Base-by-base conservation (phyloP, 2,113 vertebrate species). In the Thunnus maccoyii region DNA sequence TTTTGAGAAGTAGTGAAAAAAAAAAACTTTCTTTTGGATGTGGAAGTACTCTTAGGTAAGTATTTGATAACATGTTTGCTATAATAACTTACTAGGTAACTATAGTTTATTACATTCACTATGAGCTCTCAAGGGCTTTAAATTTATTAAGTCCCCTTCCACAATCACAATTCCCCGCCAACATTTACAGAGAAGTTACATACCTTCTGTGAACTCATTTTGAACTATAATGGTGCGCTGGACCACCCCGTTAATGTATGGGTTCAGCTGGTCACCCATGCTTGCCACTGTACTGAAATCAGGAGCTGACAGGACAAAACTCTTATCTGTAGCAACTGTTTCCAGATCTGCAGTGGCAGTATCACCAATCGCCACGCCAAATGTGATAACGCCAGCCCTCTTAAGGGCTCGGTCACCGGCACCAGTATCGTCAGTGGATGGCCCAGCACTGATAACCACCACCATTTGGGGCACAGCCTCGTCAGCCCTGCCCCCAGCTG, bases 141-240 rank as follows among this genome's bases (percentile, higher is more conserved):
- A 1, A 30, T 64, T 47, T 46, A 55, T 36, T 5, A 41, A 63
- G 30, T 52, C n/a, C 62, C 73, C 48, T 72, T 87, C 51, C 54
- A 82, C 18, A 75, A 83, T 66, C 52, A 75, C 20, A 87, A 32
- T 72, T 36, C 32, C 62, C 76, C 51, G 22, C 54, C 74, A 85
- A 75, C 64, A 73, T 73, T 80, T 85, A 76, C 83, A 85, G 79
- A 91, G 76, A 87, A 68, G 86, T 88, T 97, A 99, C 98, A 91
- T 99, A 99, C 98, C 98, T 99, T 99, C 95, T 66, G 95, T 96
- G 93, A 97, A 90, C 92, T 96, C 93, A 94, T 91, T 97, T 68
- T 97, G 93, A 95, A 97, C 84, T 91, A 97, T 92, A 97, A 97
- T 96, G 93, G 86, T 94, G 77, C 96, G 96, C 87, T 97, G 95